These are phyloP conservation scores for Rhamphomyia laevipes DNA, from an alignment of 2,888 invertebrate species.

Conservation along the genomic window DNA sequence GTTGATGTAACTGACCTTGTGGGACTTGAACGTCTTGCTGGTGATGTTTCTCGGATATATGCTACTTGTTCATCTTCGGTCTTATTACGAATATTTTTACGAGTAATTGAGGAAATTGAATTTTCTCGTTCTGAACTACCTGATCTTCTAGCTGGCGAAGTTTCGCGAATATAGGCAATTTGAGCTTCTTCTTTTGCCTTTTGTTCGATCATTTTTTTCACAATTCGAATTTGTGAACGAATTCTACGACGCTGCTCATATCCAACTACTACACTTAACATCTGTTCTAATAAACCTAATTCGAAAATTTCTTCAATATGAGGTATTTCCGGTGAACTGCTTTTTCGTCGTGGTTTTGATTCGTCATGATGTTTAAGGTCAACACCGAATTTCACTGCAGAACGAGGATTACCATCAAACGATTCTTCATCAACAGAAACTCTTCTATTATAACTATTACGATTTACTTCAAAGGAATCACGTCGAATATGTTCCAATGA, in stretches of 20 bases:
- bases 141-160: neutral
- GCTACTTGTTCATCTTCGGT: neutral
- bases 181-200: slow-evolving; percentile 4
- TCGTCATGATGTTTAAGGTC: slow-evolving; percentile 46
- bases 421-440: slow-evolving; percentile 29
- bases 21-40: neutral
- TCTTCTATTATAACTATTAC: slow-evolving; percentile 28
- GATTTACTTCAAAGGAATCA: slow-evolving; percentile 32
- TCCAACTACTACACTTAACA: slow-evolving; percentile 62
- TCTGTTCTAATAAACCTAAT: slow-evolving; percentile 54
- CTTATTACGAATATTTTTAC: neutral
- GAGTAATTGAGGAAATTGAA: neutral
- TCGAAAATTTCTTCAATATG: slow-evolving; percentile 64
- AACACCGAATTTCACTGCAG: slow-evolving; percentile 56
- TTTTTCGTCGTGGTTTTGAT: slow-evolving; percentile 38
- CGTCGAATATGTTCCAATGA: slow-evolving; percentile 35
- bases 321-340: slow-evolving; percentile 39
- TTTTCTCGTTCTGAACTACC: neutral
- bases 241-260: slow-evolving; percentile 69
- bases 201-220: slow-evolving; percentile 48
- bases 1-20: slow-evolving; percentile 5
- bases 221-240: slow-evolving; percentile 61
- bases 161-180: neutral
- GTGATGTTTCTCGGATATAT: neutral
- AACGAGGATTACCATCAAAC: slow-evolving; percentile 39